Conservation (phyloP, 2,797 vertebrate genomes). For the Poeciliopsis turneri region DNA sequence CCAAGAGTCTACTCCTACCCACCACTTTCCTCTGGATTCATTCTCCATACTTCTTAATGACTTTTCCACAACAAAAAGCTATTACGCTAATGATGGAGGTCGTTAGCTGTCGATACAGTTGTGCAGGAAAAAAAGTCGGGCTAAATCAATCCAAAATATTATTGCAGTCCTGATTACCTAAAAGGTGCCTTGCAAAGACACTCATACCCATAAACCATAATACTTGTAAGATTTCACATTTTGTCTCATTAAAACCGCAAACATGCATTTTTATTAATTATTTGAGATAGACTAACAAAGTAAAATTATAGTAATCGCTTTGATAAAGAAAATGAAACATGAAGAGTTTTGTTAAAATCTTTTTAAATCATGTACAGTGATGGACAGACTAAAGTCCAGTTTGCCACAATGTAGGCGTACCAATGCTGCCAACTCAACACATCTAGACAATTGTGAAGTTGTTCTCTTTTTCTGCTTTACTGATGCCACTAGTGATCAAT, state of each 20-base stretch:
- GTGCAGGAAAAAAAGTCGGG: background rate
- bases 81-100: slow-evolving; percentile 42
- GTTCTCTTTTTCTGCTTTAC: accelerated
- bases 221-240: background rate
- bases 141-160: background rate
- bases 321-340: background rate
- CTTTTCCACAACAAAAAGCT: slow-evolving; percentile 42
- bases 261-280: background rate
- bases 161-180: background rate
- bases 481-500: background rate
- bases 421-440: background rate
- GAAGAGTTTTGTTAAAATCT: background rate
- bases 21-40: slow-evolving; percentile 39
- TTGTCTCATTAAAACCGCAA: background rate
- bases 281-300: background rate
- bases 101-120: slow-evolving; percentile 28
- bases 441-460: background rate
- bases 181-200: background rate
- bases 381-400: background rate
- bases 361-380: background rate
- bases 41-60: slow-evolving; percentile 36
- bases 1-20: slow-evolving; percentile 37
- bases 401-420: background rate
- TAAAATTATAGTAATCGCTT: background rate
- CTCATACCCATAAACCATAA: background rate